Evolutionary conservation across 2,797 vertebrate genomes (phyloP), one percentile per base, ranked within the genome.

Genomic region (Sebastes reedi): DNA sequence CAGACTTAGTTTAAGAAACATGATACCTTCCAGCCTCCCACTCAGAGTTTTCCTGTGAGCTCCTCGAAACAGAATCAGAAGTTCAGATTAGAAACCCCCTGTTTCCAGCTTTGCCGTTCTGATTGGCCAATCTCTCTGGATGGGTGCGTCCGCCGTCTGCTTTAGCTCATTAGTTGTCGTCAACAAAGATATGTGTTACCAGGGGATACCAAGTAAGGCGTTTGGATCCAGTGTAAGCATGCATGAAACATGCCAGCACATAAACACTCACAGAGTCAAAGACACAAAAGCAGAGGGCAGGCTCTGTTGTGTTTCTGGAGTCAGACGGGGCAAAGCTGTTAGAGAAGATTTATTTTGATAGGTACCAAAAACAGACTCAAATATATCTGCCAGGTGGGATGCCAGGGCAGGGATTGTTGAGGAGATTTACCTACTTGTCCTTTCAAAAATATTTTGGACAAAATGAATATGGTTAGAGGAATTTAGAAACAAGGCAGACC

Each of bases 111-210:
- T 61, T 32, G 20, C 27, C 4, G 6, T 8, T 80, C 14, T 75
- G 65, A 73, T 80, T 84, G 78, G 77, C 55, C n/a, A 3, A 20
- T 71, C 22, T 18, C n/a, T 65, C 52, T 50, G 67, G 54, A 18
- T 61, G 87, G 87, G 87, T 54, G 75, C 24, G 58, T 58, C 36
- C n/a, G 2, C 8, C 2, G 59, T 66, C 87, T 82, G 88, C 52
- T 86, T 36, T 22, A 56, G 66, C 61, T 90, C 82, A 80, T 74
- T 77, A 68, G 58, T 83, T 88, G 83, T 83, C 81, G 83, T 84
- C 81, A 84, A 77, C 80, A 84, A 72, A 85, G 76, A 87, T 85
- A 91, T 87, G 67, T 25, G 85, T 91, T 81, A 69, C 80, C 76
- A 84, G 36, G 74, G 75, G 79, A 83, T 75, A 87, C 87, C 34